Evolutionary conservation across 2,797 vertebrate genomes (phyloP).

Genomic region (Toxotes lorentzi): DNA sequence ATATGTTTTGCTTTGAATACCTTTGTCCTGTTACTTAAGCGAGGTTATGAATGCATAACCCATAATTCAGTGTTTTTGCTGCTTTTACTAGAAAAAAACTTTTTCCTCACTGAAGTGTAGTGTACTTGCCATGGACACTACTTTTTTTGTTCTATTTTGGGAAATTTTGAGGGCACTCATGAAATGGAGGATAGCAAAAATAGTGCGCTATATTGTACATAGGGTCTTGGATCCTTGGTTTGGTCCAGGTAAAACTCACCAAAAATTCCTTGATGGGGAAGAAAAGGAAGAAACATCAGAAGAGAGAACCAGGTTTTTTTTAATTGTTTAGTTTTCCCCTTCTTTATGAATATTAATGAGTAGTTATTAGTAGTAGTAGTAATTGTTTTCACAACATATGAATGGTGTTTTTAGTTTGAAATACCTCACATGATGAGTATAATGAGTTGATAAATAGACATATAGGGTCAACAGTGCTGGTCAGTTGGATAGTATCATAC

Average conservation of each 20-base stretch:
- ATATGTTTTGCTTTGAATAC: not conserved
- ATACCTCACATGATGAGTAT: not conserved
- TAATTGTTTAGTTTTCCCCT: not conserved
- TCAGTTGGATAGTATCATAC: not conserved
- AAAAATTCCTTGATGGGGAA: not conserved
- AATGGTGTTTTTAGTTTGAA: not conserved
- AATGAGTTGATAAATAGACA: not conserved
- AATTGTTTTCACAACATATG: not conserved
- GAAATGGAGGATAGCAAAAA: not conserved
- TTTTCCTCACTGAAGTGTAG: not conserved
- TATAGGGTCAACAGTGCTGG: not conserved
- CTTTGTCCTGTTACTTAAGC: too few species aligned
- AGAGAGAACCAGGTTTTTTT: not conserved
- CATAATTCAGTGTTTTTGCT: not conserved
- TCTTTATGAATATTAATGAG: not conserved
- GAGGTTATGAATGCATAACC: not conserved
- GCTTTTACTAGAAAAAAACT: too few species aligned
- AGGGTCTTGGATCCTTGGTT: not conserved
- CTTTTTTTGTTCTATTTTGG: not conserved
- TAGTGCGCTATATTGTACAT: not conserved
- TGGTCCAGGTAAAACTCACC: not conserved
- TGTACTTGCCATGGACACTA: not conserved
- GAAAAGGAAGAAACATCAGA: not conserved
- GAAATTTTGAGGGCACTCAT: not conserved
- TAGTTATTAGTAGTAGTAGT: too few species aligned